A percentile compares a stretch with the other conserved stretches of the same genome.
Evolutionary conservation across 2,888 invertebrate genomes (phyloP).

Genomic region (Trichopoda pennipes): DNA sequence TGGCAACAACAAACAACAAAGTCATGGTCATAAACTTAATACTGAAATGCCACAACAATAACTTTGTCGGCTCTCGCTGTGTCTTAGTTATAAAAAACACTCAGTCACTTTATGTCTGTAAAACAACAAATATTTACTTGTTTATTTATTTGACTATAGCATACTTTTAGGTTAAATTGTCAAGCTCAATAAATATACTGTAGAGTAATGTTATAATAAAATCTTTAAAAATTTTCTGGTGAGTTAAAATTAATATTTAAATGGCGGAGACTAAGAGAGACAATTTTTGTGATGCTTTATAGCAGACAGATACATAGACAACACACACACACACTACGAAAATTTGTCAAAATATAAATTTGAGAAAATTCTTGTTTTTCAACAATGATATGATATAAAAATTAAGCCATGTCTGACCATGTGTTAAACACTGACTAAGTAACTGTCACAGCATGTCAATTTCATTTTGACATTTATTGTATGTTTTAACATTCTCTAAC

Average conservation of each 20-base stretch:
- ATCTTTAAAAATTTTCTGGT: not conserved
- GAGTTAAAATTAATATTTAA: not conserved
- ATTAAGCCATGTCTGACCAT: conserved; percentile 46
- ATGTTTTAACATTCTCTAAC: not conserved
- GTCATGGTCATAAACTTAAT: conserved; percentile 39
- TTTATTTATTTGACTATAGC: conserved; percentile 35
- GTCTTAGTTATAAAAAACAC: not conserved
- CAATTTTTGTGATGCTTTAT: not conserved
- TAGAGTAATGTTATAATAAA: not conserved
- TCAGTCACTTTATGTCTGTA: conserved; percentile 22
- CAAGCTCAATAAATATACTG: conserved; percentile 24
- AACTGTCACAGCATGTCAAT: conserved; percentile 67
- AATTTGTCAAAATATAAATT: not conserved
- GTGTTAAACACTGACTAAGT: conserved; percentile 52
- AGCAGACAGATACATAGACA: not conserved
- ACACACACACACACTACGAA: conserved; percentile 9
- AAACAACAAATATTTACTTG: conserved; percentile 32
- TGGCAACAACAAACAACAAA: conserved; percentile 18
- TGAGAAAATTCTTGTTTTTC: not conserved
- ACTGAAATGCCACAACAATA: conserved; percentile 1
- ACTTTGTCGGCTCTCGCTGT: not conserved
- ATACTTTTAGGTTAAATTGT: conserved; percentile 47
- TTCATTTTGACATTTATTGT: conserved; percentile 67
- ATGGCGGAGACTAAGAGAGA: not conserved
- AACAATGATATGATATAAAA: conserved; percentile 17